Evolutionary conservation across 2,113 vertebrate genomes (phyloP), one percentile per base, ranked within the genome.

Genomic region (Sylvilagus bachmani): DNA sequence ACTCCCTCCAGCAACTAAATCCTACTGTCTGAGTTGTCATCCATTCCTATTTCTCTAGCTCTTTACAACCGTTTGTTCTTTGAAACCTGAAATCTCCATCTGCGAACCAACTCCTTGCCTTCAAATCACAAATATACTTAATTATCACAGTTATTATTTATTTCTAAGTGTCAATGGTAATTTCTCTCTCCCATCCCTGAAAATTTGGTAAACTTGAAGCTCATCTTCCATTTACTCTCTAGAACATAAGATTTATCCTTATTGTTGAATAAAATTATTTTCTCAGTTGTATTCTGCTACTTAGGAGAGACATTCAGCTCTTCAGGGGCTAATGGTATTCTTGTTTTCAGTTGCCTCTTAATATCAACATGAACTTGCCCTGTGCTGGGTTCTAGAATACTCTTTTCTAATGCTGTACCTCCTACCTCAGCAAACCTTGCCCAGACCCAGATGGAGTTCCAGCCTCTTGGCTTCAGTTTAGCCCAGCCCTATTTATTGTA

Each of bases 11-110:
- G 75, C 8, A 31, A 2, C 27, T 5, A 66, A 58, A 73, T 36
- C 38, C 25, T 8, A 0, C 53, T 66, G 5, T 36, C 5, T n/a
- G 33, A 6, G 1, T 1, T 13, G 86, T 25, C 10, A 24, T 11
- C 2, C 14, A 33, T n/a, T 62, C 14, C 17, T 24, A 19, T 0
- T 16, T 69, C 6, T 12, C 58, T 53, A 61, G 58, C 24, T 51
- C 9, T 11, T 38, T 7, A 16, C 19, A 13, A 14, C 3, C 31
- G 7, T 27, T 0, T 44, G 44, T 3, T 51, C 25, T 36, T 89
- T 90, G 19, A 61, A 5, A 27, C 1, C 8, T 51, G 58, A 61
- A 86, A 79, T 5, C 3, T 89, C 9, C 29, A 67, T 58, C 83
- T 71, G n/a, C n/a, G 64, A 21, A n/a, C 7, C 10, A 10, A 33